Evolutionary conservation across 2,888 invertebrate genomes (phyloP), one percentile per base, ranked within the genome.

Genomic region (Synergus umbraculus): DNA sequence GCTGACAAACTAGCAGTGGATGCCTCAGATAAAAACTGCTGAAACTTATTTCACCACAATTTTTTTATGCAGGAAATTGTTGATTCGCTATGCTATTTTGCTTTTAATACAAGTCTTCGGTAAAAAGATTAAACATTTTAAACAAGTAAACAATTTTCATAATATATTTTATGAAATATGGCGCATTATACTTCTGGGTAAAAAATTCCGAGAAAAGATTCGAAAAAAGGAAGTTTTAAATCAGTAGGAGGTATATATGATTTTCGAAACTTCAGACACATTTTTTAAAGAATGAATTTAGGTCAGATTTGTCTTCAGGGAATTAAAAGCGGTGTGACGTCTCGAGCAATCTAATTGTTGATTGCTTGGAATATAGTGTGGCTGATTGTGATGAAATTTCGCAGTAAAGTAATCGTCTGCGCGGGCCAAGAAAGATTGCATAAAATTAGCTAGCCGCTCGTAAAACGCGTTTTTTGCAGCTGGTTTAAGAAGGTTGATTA

Each of bases 401-500:
- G 9, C 54, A 37, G 37, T 54, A 73, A 82, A 79, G 79, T 80
- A 81, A 81, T 77, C 49, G 79, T 78, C 80, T 82, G 80, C 82
- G 81, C 78, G 82, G 81, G 82, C 73, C 76, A 22, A 77, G 67
- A 78, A 78, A 79, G 78, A 82, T 83, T 83, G 81, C 81, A 83
- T 81, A 83, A 83, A 83, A 82, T 83, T 83, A 83, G 79, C 79
- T 81, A 81, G 73, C 58, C 41, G 63, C 69, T 54, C 49, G 22
- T 67, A 37, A 69, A 49, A 73, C 49, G 49, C 73, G 29, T 49
- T 73, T 73, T 73, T 73, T 73, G 49, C 49, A 44, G 67, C 80
- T 79, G 81, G 78, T 78, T 78, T 73, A 67, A 79, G 65, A 78
- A 83, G 82, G 78, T 76, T 83, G 83, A 83, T 83, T 82, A 81